Base-by-base conservation (phyloP, 2,113 vertebrate species). In the Pseudopodoces humilis region DNA sequence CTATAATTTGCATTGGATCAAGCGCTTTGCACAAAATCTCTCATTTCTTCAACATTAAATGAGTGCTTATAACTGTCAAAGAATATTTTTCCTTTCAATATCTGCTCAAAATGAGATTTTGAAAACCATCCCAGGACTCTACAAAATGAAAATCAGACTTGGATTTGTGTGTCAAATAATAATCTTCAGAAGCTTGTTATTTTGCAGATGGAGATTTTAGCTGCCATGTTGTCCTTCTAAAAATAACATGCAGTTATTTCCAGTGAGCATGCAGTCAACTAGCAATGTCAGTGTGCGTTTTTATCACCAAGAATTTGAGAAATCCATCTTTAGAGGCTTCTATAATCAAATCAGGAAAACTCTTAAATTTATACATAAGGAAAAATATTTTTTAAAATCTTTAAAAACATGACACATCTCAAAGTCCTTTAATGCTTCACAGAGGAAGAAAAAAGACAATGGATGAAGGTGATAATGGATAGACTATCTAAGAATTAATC, bases 141-240 rank as follows among this genome's bases (percentile, higher is more conserved):
- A 62, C 27, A 88, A 95, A 91, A 86, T 65, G 6, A 95, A 95
- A 90, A 86, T 88, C 78, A 96, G 72, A 49, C 88, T 96, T 95
- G 58, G 60, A 69, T 92, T 91, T 95, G 9, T 80, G 59, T 93
- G 79, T 72, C 63, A 96, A 89, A 93, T 90, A 97, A 88, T 92
- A 88, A 93, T 95, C 92, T 97, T 97, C 72, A 93, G 94, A 89
- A 90, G 88, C 87, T 94, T 96, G 86, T 96, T 96, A 95, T 86
- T 96, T 63, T 95, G 80, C 91, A 96, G 82, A 97, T 97, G 92
- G 93, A 97, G 92, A 97, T 86, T 97, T 97, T 96, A 97, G 92
- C 92, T 97, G 94, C 95, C 93, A 97, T 84, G 92, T 97, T 97
- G 96, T 96, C 94, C 88, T 97, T 97, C 97, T 97, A 98, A 98